A percentile compares a stretch with the other conserved stretches of the same genome.
Evolutionary conservation across 1,140 invertebrate genomes (phyloP).

Genomic region (Pygmarrhopalites habei): DNA sequence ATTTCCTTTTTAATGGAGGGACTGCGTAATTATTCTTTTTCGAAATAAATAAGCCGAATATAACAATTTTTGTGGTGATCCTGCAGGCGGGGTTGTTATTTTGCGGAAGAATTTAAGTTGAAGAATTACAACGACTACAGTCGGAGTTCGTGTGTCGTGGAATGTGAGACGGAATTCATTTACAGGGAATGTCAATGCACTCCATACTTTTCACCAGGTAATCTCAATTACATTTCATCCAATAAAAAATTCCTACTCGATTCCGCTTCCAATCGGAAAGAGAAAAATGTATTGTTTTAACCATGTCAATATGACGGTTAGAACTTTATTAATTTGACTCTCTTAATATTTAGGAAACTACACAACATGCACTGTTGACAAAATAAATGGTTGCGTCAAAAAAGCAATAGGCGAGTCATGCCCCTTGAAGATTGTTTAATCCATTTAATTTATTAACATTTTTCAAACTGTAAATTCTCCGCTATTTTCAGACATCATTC

Average conservation of each 20-base stretch:
- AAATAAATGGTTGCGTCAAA: constrained; percentile 27
- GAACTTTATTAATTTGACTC: no score
- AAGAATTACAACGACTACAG: constrained; percentile 38
- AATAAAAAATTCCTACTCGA: no score
- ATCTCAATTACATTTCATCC: no score
- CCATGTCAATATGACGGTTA: no score
- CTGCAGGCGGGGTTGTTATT: constrained; percentile 37
- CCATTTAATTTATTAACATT: neutral
- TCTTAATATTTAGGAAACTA: constrained; percentile 29
- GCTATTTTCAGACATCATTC: constrained; percentile 12
- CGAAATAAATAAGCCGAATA: no score
- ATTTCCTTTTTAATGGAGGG: no score
- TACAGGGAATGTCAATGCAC: constrained; percentile 24
- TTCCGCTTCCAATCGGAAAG: no score
- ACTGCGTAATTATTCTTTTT: no score
- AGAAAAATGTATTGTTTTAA: no score
- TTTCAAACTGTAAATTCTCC: no score
- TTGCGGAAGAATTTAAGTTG: constrained; percentile 31
- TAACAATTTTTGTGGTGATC: no score
- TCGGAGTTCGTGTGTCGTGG: constrained; percentile 34
- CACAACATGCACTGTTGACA: constrained; percentile 19
- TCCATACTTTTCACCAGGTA: constrained; percentile 34
- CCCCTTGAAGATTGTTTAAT: no score
- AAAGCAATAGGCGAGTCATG: constrained; percentile 26
- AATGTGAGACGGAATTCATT: constrained; percentile 36